phyloP scores from a whole-genome alignment of 2,888 invertebrate species.

The Esperia sulphurella region DNA sequence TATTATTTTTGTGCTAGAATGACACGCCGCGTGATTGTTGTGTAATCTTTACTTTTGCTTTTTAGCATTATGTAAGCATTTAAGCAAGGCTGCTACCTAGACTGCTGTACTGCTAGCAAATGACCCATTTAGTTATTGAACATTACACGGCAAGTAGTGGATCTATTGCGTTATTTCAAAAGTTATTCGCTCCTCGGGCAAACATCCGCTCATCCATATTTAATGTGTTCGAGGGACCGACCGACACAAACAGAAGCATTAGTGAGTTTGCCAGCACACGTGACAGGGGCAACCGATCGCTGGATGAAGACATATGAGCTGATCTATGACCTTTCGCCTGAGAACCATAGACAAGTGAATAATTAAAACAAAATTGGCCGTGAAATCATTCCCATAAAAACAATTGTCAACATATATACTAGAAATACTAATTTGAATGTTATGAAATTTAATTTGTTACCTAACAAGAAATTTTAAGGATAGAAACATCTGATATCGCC shows the following conservation, averaged over 20 bases:
- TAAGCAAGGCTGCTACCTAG: conserved; percentile 2
- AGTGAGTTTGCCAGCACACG: conserved; percentile 13
- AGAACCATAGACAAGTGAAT: conserved; percentile 13
- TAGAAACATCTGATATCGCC: no score
- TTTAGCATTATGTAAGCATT: conserved; percentile 12
- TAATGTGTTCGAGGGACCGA: conserved; percentile 7
- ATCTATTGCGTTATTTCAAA: conserved; percentile 3
- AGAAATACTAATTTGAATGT: background rate
- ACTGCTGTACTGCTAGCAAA: background rate
- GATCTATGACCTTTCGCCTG: conserved; percentile 32
- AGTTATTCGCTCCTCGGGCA: conserved; percentile 6
- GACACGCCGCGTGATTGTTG: conserved; percentile 17
- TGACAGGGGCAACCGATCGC: conserved; percentile 20
- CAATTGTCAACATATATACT: background rate
- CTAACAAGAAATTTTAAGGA: background rate
- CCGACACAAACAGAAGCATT: conserved; percentile 11
- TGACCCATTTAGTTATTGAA: background rate
- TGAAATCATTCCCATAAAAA: conserved; percentile 4
- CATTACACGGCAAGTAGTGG: background rate
- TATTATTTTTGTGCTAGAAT: conserved; percentile 15
- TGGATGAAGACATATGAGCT: conserved; percentile 35
- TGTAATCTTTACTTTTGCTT: conserved; percentile 18
- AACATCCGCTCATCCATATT: conserved; percentile 19
- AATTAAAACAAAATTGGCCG: conserved; percentile 5
- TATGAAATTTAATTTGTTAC: background rate